Base-by-base conservation (phyloP, 2,797 vertebrate species). In the Siniperca obscura region DNA sequence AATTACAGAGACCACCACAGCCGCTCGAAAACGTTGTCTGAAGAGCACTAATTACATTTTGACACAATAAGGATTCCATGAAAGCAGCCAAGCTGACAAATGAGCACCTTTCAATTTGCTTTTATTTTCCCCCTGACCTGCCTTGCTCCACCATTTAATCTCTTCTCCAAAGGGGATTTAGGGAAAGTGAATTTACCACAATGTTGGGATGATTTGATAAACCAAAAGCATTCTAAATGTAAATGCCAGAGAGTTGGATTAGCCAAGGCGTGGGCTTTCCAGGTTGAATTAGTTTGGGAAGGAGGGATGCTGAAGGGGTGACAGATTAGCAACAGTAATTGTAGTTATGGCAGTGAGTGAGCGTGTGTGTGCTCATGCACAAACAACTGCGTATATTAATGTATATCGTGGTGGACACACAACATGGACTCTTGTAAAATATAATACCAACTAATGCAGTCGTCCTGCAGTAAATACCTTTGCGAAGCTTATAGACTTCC, bases 131-230 rank as follows among this genome's bases (percentile, higher is more conserved):
- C 88, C 88, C 46, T 92, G 85, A 94, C 81, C 92, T 91, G 81
- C 73, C 61, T 38, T 66, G 73, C 77, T 83, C 55, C 76, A 78
- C 64, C 68, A 74, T 88, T 92, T 84, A 89, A 82, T 87, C 91
- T 92, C 84, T 82, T 89, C 81, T 90, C 89, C 86, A 93, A 94
- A 94, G 80, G 88, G 84, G 92, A 90, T 95, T 92, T 91, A 92
- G 81, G 78, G 70, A 78, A 83, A 92, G 85, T 88, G 74, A 94
- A 95, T 93, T 95, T 89, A 91, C 72, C 86, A 86, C 78, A 89
- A 95, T 93, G 84, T 91, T 94, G 81, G 88, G 91, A 93, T 95
- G 93, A 93, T 95, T 93, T 95, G 95, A 95, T 95, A 96, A 96
- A 94, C 80, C 89, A 56, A 91, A 88, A 85, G 85, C 90, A 84